phyloP scores from a whole-genome alignment of 2,888 invertebrate genomes.

The Standfussiana lucernea region DNA sequence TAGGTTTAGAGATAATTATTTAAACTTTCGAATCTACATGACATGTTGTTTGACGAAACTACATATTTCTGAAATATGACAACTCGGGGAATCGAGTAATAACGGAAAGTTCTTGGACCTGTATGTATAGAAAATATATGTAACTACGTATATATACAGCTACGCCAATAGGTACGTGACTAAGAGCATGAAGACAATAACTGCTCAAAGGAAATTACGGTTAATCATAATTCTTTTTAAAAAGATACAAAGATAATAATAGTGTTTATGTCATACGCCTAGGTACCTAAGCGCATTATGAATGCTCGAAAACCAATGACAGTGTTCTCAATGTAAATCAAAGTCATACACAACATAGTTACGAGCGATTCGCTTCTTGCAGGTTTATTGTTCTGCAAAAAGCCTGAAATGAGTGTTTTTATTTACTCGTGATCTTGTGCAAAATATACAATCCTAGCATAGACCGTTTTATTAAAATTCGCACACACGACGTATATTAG shows the following conservation, averaged over 20 bases:
- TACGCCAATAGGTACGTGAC: slow-evolving; percentile 69
- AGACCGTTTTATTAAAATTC: neutral
- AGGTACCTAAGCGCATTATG: slow-evolving; percentile 1
- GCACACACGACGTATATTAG: neutral
- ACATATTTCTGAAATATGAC: slow-evolving; percentile 10
- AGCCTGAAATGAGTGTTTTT: neutral
- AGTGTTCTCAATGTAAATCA: neutral
- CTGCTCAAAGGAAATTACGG: slow-evolving; percentile 46
- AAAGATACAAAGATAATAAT: slow-evolving; percentile 27
- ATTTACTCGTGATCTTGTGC: neutral
- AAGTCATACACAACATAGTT: neutral
- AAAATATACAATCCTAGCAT: slow-evolving; percentile 8
- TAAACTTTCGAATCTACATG: no score
- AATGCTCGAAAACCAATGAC: neutral
- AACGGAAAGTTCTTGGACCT: slow-evolving; percentile 7
- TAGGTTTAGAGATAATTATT: neutral
- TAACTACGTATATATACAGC: neutral
- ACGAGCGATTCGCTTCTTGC: neutral
- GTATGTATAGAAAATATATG: neutral
- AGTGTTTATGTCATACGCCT: slow-evolving; percentile 19
- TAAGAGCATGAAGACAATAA: slow-evolving; percentile 62
- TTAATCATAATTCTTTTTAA: slow-evolving; percentile 52
- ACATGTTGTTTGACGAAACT: no score
- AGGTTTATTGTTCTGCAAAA: neutral
- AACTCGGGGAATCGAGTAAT: slow-evolving; percentile 27